Base-by-base conservation (phyloP, 2,113 vertebrate genomes). In the Labeo rohita region DNA sequence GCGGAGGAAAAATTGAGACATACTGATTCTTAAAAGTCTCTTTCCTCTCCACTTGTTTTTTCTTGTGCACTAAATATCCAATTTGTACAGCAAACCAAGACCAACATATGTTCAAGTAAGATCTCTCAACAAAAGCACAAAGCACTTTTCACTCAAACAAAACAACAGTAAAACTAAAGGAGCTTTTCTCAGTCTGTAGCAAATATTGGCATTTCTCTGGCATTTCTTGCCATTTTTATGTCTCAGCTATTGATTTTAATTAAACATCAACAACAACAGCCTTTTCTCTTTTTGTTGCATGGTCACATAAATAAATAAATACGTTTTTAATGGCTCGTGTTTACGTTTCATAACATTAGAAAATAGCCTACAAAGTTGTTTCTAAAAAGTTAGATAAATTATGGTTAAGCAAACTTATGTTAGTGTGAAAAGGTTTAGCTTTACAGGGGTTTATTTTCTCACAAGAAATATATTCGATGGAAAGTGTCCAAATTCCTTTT, bases 171-270 rank as follows among this genome's bases (percentile, higher is more conserved):
- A 50, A 28, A 76, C 74, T 34, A 76, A 77, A 77, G 23, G 8
- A 77, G 12, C 23, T 16, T 34, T 3, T 36, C 74, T 68, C 65
- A 8, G 34, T 68, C 34, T 68, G 65, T 36, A 16, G 34, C 34
- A 68, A 68, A 68, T 36, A 68, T 8, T 16, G 34, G 15, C 28
- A n/a, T 61, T 39, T 68, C 13, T 68, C n/a, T n/a, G n/a, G n/a
- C n/a, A 28, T 28, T 28, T 28, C 28, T 28, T 11, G 21, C 11
- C 6, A 47, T 12, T 50, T n/a, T 13, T 75, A 50, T 50, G 47
- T 75, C 45, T 49, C 45, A 75, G 73, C 10, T 47, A 23, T 28
- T 75, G 73, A 68, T 68, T 75, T 50, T 75, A 23, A 49, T 75
- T 1, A 75, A 28, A 75, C 28, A 28, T 23, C 16, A n/a, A 56